Evolutionary conservation across 2,797 vertebrate species (phyloP).

Genomic region (Coilia nasus): DNA sequence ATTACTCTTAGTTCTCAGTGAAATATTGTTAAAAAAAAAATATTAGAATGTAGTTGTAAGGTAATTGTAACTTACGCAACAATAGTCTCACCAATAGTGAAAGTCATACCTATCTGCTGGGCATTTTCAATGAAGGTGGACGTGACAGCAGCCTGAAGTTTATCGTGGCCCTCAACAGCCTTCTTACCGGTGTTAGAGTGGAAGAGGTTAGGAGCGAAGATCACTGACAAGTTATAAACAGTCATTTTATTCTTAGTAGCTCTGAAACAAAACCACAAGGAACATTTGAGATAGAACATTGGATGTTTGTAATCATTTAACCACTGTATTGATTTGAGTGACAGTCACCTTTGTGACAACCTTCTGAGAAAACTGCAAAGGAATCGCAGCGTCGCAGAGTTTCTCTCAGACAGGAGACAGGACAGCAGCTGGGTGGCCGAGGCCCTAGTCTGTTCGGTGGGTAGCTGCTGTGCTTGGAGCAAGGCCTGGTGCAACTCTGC

Average conservation of each 20-base stretch:
- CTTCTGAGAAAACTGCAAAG: constrained; percentile 84
- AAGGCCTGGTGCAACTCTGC: constrained; percentile 79
- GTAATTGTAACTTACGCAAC: not conserved
- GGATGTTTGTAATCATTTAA: not conserved
- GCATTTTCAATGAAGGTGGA: constrained; percentile 82
- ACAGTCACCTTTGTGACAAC: constrained; percentile 81
- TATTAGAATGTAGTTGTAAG: not conserved
- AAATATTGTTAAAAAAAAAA: not conserved
- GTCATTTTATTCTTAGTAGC: constrained; percentile 88
- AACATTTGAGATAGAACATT: not conserved
- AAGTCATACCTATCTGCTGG: constrained; percentile 77
- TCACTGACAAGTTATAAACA: constrained; percentile 85
- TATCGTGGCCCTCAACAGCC: constrained; percentile 80
- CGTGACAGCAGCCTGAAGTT: constrained; percentile 79
- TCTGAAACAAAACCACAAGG: constrained; percentile 63
- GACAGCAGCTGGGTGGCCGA: constrained; percentile 84
- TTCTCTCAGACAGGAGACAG: constrained; percentile 79
- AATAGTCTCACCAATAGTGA: not conserved
- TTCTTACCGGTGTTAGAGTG: constrained; percentile 78
- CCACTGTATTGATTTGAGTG: not conserved
- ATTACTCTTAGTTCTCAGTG: not conserved
- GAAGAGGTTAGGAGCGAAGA: constrained; percentile 88
- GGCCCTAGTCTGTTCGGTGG: constrained; percentile 68
- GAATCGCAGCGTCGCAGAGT: constrained; percentile 78
- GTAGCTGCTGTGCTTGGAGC: constrained; percentile 81